Evolutionary conservation across 2,113 vertebrate genomes (phyloP).

Genomic region (Tychaedon coryphoeus): DNA sequence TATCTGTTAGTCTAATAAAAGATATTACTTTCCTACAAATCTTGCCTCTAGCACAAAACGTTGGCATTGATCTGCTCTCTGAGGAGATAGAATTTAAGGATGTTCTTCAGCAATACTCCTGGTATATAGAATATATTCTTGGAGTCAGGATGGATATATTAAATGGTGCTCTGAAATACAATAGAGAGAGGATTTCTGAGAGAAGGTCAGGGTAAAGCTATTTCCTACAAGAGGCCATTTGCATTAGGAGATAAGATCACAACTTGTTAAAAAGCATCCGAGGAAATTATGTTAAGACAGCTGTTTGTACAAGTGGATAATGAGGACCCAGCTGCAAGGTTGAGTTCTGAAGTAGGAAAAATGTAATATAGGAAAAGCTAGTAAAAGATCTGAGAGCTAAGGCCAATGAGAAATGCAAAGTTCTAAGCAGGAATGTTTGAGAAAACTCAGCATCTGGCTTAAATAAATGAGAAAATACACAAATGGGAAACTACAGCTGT

Average conservation of each 20-base stretch:
- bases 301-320: neutral
- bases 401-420: neutral
- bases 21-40: neutral
- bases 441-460: neutral
- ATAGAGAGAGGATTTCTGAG: neutral
- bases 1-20: neutral
- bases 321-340: neutral
- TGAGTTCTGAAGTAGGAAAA: neutral
- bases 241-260: neutral
- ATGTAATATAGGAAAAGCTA: neutral
- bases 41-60: neutral
- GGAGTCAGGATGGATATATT: neutral
- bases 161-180: neutral
- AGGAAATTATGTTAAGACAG: neutral
- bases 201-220: neutral
- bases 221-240: neutral
- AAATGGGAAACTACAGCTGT: neutral
- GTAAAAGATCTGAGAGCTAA: neutral
- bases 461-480: neutral
- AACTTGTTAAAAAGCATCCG: neutral
- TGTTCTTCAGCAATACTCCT: neutral
- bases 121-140: neutral
- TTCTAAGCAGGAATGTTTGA: neutral
- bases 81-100: neutral
- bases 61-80: neutral